Evolutionary conservation across 2,888 invertebrate genomes (phyloP).

Genomic region (Cerceris rybyensis): DNA sequence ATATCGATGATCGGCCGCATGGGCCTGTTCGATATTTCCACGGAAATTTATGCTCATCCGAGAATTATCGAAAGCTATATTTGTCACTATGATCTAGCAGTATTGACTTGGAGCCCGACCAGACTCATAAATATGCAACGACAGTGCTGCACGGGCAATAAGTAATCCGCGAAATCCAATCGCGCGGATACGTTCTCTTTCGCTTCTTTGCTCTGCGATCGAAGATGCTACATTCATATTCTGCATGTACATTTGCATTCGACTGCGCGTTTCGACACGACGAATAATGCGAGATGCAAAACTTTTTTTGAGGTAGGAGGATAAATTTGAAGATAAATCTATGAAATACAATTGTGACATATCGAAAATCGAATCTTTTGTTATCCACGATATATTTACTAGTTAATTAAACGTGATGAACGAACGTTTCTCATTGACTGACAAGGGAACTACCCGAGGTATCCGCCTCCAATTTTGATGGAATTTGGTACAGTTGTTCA

Average conservation of each 20-base stretch:
- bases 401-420: too few species aligned
- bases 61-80: conserved; percentile 7
- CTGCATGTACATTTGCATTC: background rate
- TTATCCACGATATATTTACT: too few species aligned
- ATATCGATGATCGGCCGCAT: background rate
- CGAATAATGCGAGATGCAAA: background rate
- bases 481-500: too few species aligned
- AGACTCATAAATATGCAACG: conserved; percentile 15
- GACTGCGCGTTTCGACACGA: background rate
- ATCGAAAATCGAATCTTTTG: too few species aligned
- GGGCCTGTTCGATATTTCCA: background rate
- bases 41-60: conserved; percentile 11
- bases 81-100: background rate
- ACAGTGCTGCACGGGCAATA: background rate
- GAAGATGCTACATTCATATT: background rate
- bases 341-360: too few species aligned
- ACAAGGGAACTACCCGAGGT: too few species aligned
- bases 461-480: too few species aligned
- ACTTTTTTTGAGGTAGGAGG: too few species aligned
- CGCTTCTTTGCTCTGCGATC: background rate
- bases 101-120: conserved; percentile 13
- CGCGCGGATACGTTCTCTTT: background rate
- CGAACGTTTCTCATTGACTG: too few species aligned
- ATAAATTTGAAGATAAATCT: too few species aligned
- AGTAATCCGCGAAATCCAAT: conserved; percentile 15